Evolutionary conservation across 2,888 invertebrate genomes (phyloP).

Genomic region (Drosophila percnosoma): DNA sequence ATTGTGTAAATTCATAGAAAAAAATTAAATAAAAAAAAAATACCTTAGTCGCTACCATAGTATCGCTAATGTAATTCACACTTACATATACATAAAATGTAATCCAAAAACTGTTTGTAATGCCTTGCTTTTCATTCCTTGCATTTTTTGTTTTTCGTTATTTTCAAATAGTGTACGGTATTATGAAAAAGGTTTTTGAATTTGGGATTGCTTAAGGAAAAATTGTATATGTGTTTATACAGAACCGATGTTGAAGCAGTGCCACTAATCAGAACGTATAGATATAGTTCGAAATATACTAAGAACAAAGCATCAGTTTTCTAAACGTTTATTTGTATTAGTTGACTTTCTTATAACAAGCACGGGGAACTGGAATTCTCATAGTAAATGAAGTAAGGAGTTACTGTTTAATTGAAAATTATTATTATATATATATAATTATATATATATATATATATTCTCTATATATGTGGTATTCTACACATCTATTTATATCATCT

Average conservation of each 20-base stretch:
- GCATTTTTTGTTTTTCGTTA: not conserved
- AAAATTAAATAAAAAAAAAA: conserved; percentile 63
- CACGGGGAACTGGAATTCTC: conserved; percentile 71
- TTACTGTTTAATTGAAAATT: conserved; percentile 53
- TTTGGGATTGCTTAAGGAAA: conserved; percentile 33
- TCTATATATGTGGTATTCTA: conserved; percentile 51
- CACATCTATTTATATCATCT: conserved; percentile 71
- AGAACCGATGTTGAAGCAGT: conserved; percentile 23
- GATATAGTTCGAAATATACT: conserved; percentile 41
- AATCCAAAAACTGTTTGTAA: conserved; percentile 36
- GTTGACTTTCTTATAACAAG: conserved; percentile 74
- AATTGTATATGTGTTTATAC: conserved; percentile 3
- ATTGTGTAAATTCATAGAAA: conserved; percentile 75
- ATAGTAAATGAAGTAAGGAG: conserved; percentile 51
- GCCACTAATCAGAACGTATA: conserved; percentile 16
- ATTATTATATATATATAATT: conserved; percentile 35
- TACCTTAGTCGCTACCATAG: conserved; percentile 65
- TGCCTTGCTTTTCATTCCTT: conserved; percentile 2
- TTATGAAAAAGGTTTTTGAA: conserved; percentile 17
- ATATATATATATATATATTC: conserved; percentile 1
- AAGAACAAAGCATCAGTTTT: conserved; percentile 68
- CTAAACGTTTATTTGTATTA: conserved; percentile 74
- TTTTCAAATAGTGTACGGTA: conserved; percentile 17
- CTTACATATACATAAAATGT: conserved; percentile 46
- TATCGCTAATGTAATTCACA: conserved; percentile 64